Percentiles rank a stretch among this genome's conserved stretches.
Conservation (phyloP, 2,113 vertebrate species). For the Hystrix brachyura region DNA sequence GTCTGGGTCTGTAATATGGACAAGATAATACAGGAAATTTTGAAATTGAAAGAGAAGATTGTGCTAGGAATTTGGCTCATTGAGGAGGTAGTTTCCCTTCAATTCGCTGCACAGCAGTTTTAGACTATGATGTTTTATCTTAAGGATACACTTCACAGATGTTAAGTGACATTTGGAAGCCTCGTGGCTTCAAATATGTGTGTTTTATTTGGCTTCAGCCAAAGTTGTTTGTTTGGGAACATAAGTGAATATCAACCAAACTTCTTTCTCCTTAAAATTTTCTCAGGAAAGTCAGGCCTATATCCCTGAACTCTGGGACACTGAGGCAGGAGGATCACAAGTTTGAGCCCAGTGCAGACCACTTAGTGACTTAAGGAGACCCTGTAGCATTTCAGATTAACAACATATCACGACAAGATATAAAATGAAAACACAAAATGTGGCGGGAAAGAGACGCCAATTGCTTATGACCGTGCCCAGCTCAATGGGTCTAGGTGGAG, state of each 20-base stretch:
- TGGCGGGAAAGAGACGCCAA: background rate
- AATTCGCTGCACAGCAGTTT: background rate
- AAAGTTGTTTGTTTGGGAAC: background rate
- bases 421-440: background rate
- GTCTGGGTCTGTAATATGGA: background rate
- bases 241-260: background rate
- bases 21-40: conserved; percentile 39
- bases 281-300: background rate
- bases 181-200: background rate
- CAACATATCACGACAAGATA: background rate
- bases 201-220: background rate
- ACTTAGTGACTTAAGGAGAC: too few species aligned
- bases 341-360: too few species aligned
- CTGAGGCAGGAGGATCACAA: too few species aligned
- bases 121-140: background rate
- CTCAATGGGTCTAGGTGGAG: background rate
- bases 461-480: background rate
- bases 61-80: background rate
- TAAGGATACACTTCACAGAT: background rate
- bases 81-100: conserved; percentile 42
- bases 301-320: background rate
- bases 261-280: background rate
- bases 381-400: background rate
- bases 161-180: background rate
- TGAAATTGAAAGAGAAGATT: conserved; percentile 8